Evolutionary conservation across 2,113 vertebrate genomes (phyloP).

Genomic region (Forbesichthys agassizii): DNA sequence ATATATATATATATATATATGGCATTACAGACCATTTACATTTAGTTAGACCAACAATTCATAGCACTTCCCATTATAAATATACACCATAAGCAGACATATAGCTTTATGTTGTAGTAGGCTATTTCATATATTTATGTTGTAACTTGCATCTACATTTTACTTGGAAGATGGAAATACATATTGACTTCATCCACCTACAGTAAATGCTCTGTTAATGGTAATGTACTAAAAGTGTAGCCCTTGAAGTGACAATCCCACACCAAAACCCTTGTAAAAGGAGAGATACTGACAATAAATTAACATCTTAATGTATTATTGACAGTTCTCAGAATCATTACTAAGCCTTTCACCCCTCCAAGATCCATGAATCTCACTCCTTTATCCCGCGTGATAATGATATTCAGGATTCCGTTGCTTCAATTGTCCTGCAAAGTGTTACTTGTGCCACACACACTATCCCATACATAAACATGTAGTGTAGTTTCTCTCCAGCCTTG

Average conservation of each 20-base stretch:
- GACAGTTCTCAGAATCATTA: constrained; percentile 34
- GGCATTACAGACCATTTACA: no score
- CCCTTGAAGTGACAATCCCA: constrained; percentile 6
- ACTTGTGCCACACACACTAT: constrained; percentile 5
- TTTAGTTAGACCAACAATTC: no score
- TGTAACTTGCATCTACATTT: no score
- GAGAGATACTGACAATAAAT: constrained; percentile 62
- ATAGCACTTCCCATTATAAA: no score
- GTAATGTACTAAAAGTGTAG: background rate
- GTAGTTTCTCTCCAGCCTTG: constrained; percentile 58
- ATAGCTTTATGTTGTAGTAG: no score
- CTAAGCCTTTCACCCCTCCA: constrained; percentile 59
- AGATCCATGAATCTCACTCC: constrained; percentile 53
- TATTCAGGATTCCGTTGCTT: constrained; percentile 22
- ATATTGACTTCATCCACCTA: background rate
- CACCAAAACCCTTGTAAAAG: constrained; percentile 56
- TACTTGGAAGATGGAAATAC: no score
- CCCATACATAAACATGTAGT: constrained; percentile 36
- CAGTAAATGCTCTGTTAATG: background rate
- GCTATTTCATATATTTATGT: no score
- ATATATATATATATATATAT: no score
- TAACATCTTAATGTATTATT: constrained; percentile 67
- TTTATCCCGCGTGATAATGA: constrained; percentile 59
- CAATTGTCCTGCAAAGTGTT: constrained; percentile 63
- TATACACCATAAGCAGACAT: background rate